phyloP scores from a whole-genome alignment of 2,113 vertebrate species.

The Heterochromis multidens region DNA sequence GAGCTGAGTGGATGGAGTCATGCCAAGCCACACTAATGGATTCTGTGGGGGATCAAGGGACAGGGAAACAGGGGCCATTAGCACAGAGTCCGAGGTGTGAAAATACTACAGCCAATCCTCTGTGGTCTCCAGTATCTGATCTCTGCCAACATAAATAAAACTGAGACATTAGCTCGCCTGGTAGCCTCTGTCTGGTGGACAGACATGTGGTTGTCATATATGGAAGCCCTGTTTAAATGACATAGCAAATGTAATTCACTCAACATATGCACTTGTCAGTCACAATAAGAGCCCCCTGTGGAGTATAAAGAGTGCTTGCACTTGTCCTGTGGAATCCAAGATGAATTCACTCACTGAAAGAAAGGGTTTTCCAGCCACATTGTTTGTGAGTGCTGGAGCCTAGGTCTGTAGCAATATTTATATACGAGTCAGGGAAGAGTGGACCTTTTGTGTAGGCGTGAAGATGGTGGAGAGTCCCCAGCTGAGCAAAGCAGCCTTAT shows the following conservation, averaged over 20 bases:
- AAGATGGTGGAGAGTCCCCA: conserved; percentile 36
- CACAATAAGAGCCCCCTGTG: conserved; percentile 55
- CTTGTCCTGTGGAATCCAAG: conserved; percentile 36
- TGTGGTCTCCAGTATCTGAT: conserved; percentile 53
- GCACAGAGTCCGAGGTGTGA: conserved; percentile 57
- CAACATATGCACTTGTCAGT: conserved; percentile 75
- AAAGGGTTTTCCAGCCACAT: conserved; percentile 58
- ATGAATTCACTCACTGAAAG: conserved; percentile 50
- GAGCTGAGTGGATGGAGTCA: conserved; percentile 34
- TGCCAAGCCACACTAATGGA: conserved; percentile 59
- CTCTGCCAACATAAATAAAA: conserved; percentile 73
- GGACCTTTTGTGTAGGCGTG: conserved; percentile 57
- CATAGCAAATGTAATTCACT: conserved; percentile 69
- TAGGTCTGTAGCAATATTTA: conserved; percentile 68
- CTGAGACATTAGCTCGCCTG: conserved; percentile 45
- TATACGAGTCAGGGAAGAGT: conserved; percentile 53
- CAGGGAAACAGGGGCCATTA: conserved; percentile 64
- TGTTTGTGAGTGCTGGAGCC: conserved; percentile 47
- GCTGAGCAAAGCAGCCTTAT: conserved; percentile 17
- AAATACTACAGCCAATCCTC: conserved; percentile 57
- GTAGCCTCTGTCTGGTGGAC: conserved; percentile 38
- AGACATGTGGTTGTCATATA: conserved; percentile 43
- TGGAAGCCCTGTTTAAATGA: conserved; percentile 70
- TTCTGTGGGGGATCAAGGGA: conserved; percentile 59
- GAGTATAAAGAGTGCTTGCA: conserved; percentile 42